These are phyloP conservation scores for Flexamia atlantica DNA, from an alignment of 2,888 invertebrate genomes.

Conservation along the genomic window DNA sequence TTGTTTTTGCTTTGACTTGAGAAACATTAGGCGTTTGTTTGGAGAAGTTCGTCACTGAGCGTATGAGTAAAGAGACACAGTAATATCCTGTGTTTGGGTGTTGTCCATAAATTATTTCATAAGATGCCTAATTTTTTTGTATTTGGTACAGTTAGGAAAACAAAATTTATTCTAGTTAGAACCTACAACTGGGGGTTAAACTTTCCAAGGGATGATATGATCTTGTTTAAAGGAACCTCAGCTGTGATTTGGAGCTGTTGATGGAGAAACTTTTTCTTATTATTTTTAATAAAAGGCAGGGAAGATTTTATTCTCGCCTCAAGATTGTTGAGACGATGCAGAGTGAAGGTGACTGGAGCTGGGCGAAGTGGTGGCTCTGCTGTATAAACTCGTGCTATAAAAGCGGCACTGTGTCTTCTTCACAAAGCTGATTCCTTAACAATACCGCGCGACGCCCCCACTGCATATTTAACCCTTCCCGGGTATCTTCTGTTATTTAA, in stretches of 20 bases:
- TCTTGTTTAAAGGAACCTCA: not conserved
- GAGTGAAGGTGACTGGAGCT: not conserved
- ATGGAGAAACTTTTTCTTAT: not conserved
- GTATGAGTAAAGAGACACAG: too few species aligned
- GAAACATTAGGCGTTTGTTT: too few species aligned
- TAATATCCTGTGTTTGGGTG: too few species aligned
- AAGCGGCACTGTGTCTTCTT: constrained; percentile 30
- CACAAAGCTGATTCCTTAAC: constrained; percentile 41
- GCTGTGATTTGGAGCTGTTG: not conserved
- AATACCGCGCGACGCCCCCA: not conserved
- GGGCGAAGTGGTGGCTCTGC: not conserved
- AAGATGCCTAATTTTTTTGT: too few species aligned
- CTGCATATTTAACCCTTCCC: constrained; percentile 38
- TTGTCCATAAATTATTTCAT: too few species aligned
- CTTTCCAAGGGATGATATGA: too few species aligned
- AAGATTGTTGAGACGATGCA: not conserved
- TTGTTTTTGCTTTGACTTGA: too few species aligned
- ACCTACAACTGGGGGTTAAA: too few species aligned
- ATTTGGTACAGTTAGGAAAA: too few species aligned
- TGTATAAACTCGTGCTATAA: constrained; percentile 37
- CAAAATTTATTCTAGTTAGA: too few species aligned
- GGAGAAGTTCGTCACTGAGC: too few species aligned
- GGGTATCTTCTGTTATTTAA: constrained; percentile 40
- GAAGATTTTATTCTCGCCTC: not conserved
- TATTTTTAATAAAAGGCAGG: constrained; percentile 22